phyloP scores from a whole-genome alignment of 2,113 vertebrate genomes.

The Sceloporus tristichus region DNA sequence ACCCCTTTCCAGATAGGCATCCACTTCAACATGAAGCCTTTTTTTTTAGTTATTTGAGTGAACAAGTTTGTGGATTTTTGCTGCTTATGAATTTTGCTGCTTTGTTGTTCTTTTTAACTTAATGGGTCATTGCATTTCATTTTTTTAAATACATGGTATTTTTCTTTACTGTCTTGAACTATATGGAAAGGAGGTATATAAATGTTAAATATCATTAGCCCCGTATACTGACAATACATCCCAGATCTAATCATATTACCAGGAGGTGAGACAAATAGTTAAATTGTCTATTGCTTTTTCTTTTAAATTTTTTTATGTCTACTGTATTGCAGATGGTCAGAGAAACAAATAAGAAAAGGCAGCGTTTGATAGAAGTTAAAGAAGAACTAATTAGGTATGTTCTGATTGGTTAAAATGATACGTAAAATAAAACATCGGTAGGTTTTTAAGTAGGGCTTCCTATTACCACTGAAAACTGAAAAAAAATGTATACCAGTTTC shows the following conservation, averaged over 20 bases:
- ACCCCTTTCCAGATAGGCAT: neutral
- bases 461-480: neutral
- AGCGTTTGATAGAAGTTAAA: constrained; percentile 82
- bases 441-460: neutral
- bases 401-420: neutral
- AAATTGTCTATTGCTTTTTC: neutral
- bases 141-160: neutral
- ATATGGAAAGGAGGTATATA: neutral
- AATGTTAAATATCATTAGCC: neutral
- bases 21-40: neutral
- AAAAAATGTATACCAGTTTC: too few species aligned
- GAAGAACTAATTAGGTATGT: constrained; percentile 85
- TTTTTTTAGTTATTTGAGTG: neutral
- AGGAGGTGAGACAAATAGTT: neutral
- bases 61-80: neutral
- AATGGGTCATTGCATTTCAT: neutral
- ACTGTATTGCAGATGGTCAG: constrained; percentile 77
- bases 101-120: neutral
- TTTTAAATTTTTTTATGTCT: constrained; percentile 26
- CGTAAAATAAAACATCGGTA: constrained; percentile 5
- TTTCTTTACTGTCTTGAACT: neutral
- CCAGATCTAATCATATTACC: neutral
- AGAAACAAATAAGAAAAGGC: constrained; percentile 78
- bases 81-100: neutral
- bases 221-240: neutral